Base-by-base conservation (phyloP, 1,140 invertebrate genomes). In the Lordiphosa collinella region DNA sequence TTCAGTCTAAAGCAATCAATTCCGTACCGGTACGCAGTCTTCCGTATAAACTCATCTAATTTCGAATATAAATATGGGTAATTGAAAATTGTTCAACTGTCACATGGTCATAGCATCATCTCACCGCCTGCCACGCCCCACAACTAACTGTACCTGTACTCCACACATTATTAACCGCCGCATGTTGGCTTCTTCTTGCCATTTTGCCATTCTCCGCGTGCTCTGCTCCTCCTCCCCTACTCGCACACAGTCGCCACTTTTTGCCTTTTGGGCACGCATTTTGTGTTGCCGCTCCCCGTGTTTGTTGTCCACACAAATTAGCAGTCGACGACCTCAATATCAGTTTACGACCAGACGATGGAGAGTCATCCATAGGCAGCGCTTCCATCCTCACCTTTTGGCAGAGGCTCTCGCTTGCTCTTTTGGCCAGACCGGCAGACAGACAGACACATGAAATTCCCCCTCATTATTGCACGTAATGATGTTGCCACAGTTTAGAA, bases 281-380 rank as follows among this genome's bases (percentile, higher is more conserved):
- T 66, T 66, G 46, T 58, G 55, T 66, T 40, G 51, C 22, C 13
- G 43, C 25, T 29, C 38, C 5, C 38, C 18, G 31, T 64, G 48
- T 59, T 71, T 52, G 61, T 47, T 76, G 49, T 73, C 74, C 76
- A 82, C 71, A 82, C 71, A 82, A 82, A 82, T 82, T 84, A 82
- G 78, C 78, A 78, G 78, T 84, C 78, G 78, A 65, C 78, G 78
- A 84, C 78, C 78, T 82, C 78, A 84, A 84, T 84, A 84, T 84
- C 72, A 69, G 78, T 78, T 84, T 84, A 84, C 78, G 78, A 78
- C 58, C 62, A 44, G 37, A 37, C 50, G 38, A 40, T 55, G 44
- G 47, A 61, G 10, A 58, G 40, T 51, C 50, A 32, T 10, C 14
- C 62, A 59, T 64, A 59, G 61, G 38, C 51, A 50, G 4, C 31